These are phyloP conservation scores for Psittacula echo DNA, from an alignment of 2,797 vertebrate species.

Conservation along the genomic window DNA sequence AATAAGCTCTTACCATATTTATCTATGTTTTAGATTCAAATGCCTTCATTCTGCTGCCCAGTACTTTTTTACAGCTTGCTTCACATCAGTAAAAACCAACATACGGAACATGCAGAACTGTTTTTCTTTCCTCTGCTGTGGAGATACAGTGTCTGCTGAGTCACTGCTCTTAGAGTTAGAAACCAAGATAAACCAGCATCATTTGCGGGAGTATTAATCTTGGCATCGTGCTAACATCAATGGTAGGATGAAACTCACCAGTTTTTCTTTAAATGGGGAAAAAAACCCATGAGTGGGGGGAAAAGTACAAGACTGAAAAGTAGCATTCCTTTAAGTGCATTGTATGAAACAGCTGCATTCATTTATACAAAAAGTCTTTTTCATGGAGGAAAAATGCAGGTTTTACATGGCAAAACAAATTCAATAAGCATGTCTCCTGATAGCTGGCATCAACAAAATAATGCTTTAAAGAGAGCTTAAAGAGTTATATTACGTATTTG, in stretches of 20 bases:
- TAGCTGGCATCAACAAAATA: background rate
- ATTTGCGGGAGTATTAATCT: slow-evolving; percentile 4
- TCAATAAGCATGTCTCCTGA: background rate
- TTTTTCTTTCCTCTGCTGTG: background rate
- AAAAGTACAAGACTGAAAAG: background rate
- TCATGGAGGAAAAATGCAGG: background rate
- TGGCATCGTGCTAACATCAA: background rate
- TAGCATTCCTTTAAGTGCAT: background rate
- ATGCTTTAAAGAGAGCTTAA: background rate
- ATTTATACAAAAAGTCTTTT: background rate
- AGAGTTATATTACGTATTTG: background rate
- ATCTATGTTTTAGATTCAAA: background rate
- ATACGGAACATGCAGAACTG: background rate
- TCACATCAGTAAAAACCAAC: background rate
- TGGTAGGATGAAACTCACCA: background rate
- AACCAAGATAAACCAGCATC: background rate
- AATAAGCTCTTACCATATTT: background rate
- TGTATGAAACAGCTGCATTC: background rate
- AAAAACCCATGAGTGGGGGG: fast-evolving
- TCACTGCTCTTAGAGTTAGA: slow-evolving; percentile 5
- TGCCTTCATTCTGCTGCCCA: background rate
- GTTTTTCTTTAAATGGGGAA: background rate
- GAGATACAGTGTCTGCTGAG: slow-evolving; percentile 1
- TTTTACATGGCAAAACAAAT: background rate
- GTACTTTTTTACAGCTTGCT: background rate